phyloP scores from a whole-genome alignment of 2,113 vertebrate genomes.

The Tetraodon nigroviridis region DNA sequence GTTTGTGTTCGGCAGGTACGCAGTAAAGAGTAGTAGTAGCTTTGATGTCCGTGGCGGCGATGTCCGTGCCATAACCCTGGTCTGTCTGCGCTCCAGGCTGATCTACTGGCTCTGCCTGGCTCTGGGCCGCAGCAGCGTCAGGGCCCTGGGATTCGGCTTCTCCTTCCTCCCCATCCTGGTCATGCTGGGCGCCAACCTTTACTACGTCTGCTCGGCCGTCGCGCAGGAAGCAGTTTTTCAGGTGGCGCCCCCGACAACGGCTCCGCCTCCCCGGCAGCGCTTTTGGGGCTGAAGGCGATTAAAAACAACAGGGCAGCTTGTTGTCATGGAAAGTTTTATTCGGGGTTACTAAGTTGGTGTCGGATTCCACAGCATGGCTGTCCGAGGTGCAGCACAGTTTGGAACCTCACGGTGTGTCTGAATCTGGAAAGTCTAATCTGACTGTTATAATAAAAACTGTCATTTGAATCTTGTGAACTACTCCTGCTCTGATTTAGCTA shows the following conservation, averaged over 20 bases:
- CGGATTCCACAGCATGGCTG: not conserved
- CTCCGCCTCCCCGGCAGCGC: constrained; percentile 50
- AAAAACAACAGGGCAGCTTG: not conserved
- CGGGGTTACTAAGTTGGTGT: not conserved
- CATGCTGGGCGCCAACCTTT: constrained; percentile 85
- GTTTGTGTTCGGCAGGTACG: constrained; percentile 84
- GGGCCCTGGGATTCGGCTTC: constrained; percentile 82
- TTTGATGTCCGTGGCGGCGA: too few relatives aligned
- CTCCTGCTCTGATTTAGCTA: too few relatives aligned
- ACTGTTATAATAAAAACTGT: not conserved
- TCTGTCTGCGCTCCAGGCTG: constrained; percentile 69
- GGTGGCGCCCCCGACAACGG: constrained; percentile 28
- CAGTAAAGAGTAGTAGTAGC: too few relatives aligned
- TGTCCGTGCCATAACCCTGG: not conserved
- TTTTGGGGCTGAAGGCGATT: constrained; percentile 74
- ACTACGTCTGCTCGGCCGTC: constrained; percentile 77
- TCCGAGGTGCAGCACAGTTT: not conserved
- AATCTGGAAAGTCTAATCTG: not conserved
- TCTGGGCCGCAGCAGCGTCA: constrained; percentile 77
- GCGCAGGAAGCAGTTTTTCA: constrained; percentile 73
- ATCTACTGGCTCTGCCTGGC: constrained; percentile 85
- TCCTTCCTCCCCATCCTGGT: constrained; percentile 83
- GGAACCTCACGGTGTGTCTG: not conserved
- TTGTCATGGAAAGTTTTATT: not conserved
- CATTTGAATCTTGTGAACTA: too few relatives aligned